Evolutionary conservation across 2,113 vertebrate genomes (phyloP), one percentile per base, ranked within the genome.

Genomic region (Sceloporus tristichus): DNA sequence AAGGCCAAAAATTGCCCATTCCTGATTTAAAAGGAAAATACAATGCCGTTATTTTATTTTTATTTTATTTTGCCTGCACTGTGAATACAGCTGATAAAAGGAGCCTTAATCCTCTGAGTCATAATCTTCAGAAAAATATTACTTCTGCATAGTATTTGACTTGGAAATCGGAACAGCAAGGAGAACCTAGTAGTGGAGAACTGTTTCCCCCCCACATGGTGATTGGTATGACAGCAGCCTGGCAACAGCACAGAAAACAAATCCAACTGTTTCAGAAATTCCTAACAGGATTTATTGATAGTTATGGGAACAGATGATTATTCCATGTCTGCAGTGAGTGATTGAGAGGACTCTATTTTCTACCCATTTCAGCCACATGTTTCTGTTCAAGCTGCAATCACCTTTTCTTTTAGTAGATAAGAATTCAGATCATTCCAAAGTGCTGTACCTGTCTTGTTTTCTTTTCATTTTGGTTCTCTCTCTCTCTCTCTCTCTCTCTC

Each of bases 341-440:
- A 0, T 21, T 85, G 38, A 19, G 19, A 5, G 0, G 0, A 1
- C 59, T 68, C 29, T 40, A 62, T 38, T 75, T 71, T 40, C 59
- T 70, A 53, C 42, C 75, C 6, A 1, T 83, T 56, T 40, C 25
- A 70, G 40, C 62, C 8, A 5, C 14, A 38, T 77, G 77, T 86
- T 87, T 18, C 68, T 87, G 77, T 87, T 91, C 86, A 81, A 48
- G 25, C 9, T 1, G 87, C 9, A 59, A 92, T 87, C n/a, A 54
- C 87, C 66, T 74, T 92, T 90, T 85, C 48, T n/a, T 78, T 74
- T 79, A 77, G 70, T 59, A 54, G 90, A 54, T 89, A 93, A 90
- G 91, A 21, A 83, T 92, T 92, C 85, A 86, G 89, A 88, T 42
- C 87, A 85, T 91, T 93, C 85, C 85, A 79, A 87, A 79, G 1